Percentiles rank a stretch among this genome's conserved stretches.
Conservation (phyloP, 2,888 invertebrate genomes). For the Pyrgus malvae region DNA sequence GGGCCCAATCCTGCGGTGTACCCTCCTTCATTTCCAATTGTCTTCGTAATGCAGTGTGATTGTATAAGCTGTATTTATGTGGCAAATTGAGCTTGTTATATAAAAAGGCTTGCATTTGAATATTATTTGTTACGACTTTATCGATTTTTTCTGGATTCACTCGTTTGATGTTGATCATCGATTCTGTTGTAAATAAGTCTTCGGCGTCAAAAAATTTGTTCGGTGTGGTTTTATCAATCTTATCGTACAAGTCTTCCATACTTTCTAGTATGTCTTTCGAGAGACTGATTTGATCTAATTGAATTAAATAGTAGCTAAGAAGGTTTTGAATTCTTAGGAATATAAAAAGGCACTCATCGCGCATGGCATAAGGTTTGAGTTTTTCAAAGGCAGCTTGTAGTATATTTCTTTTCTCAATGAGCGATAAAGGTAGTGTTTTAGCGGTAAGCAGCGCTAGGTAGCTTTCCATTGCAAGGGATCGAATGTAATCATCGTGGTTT, state of each 20-base stretch:
- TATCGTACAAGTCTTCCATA: conserved; percentile 70
- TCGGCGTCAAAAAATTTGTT: conserved; percentile 73
- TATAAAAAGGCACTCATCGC: conserved; percentile 74
- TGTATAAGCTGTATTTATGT: conserved; percentile 76
- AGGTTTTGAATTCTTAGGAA: conserved; percentile 81
- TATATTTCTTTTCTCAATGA: conserved; percentile 60
- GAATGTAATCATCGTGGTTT: conserved; percentile 57
- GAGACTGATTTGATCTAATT: conserved; percentile 68
- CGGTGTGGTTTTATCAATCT: conserved; percentile 53
- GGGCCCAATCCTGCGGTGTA: conserved; percentile 81
- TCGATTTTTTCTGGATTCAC: conserved; percentile 77
- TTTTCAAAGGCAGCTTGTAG: conserved; percentile 61
- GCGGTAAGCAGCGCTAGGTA: conserved; percentile 64
- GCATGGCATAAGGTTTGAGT: conserved; percentile 54
- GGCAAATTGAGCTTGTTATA: conserved; percentile 80
- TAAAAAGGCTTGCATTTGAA: conserved; percentile 83
- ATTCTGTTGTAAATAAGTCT: conserved; percentile 73
- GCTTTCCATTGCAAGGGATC: conserved; percentile 70
- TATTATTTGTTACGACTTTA: conserved; percentile 82
- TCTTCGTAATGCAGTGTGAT: conserved; percentile 79
- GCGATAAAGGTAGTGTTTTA: conserved; percentile 60
- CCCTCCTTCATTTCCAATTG: conserved; percentile 81
- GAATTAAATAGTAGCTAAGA: conserved; percentile 79
- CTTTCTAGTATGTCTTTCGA: conserved; percentile 76
- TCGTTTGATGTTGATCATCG: conserved; percentile 52